Conservation (phyloP, 23 tunicate species). For the Ascidia mentula region DNA sequence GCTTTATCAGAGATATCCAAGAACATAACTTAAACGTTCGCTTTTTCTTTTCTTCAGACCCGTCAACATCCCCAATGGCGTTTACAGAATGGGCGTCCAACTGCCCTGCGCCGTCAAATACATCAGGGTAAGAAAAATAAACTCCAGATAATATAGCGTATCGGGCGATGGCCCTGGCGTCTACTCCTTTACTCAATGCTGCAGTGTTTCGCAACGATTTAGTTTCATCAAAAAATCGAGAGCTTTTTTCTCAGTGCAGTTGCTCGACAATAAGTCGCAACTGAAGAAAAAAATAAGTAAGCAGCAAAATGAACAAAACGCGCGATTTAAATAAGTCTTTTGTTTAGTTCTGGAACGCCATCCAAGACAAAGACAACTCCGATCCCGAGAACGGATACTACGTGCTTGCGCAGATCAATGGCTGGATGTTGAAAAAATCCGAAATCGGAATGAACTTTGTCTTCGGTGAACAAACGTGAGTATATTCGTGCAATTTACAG, state of each 20-base stretch:
- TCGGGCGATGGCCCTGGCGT: no score
- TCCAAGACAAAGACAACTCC: conserved; percentile 10
- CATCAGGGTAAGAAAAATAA: conserved; percentile 5
- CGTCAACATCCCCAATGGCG: conserved; percentile 5
- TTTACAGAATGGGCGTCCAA: not conserved
- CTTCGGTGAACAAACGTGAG: conserved; percentile 1
- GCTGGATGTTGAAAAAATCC: conserved; percentile 37
- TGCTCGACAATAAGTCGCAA: no score
- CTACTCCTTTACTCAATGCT: no score
- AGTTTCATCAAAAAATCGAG: no score
- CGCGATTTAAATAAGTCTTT: no score
- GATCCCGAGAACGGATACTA: conserved; percentile 16
- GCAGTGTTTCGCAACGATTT: no score
- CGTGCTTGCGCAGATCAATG: conserved; percentile 9
- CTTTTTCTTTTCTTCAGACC: not conserved
- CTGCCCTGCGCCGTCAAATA: not conserved
- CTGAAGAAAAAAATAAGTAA: no score
- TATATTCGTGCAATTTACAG: no score
- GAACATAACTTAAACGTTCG: no score
- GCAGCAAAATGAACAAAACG: no score
- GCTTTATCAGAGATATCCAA: not conserved
- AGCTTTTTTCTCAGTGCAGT: no score
- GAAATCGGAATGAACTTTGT: conserved; percentile 40
- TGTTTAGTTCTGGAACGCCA: conserved; percentile 52
- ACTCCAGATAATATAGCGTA: no score